Evolutionary conservation across 2,888 invertebrate species (phyloP).

Genomic region (Coremacera marginata): DNA sequence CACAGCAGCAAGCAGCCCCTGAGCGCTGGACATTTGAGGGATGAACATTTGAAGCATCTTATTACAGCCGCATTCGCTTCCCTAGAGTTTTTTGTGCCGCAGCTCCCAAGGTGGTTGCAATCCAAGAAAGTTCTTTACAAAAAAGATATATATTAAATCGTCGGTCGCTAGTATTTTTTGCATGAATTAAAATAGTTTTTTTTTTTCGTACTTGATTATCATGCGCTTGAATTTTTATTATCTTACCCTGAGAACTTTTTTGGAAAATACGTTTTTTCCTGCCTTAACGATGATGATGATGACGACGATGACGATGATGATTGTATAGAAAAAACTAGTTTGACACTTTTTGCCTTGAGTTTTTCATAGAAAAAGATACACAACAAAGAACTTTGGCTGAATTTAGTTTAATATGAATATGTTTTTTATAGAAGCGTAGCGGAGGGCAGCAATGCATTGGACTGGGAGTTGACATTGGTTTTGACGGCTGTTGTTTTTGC

Average conservation of each 20-base stretch:
- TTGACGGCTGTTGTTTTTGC: slow-evolving; percentile 46
- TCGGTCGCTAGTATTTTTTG: slow-evolving; percentile 55
- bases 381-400: not conserved
- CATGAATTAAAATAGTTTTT: slow-evolving; percentile 56
- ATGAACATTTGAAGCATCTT: slow-evolving; percentile 46
- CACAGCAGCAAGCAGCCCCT: slow-evolving; percentile 51
- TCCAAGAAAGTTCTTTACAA: slow-evolving; percentile 23
- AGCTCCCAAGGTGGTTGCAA: slow-evolving; percentile 15
- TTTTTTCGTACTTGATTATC: slow-evolving; percentile 59
- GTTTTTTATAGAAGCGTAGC: not conserved
- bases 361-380: not conserved
- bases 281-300: not conserved
- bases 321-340: slow-evolving; percentile 27
- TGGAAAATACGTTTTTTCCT: slow-evolving; percentile 32
- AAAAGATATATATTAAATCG: slow-evolving; percentile 57
- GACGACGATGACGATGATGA: not conserved
- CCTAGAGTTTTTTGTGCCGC: not conserved
- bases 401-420: slow-evolving; percentile 16
- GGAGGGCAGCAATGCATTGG: not conserved
- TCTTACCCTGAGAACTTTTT: slow-evolving; percentile 69
- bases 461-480: not conserved
- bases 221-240: slow-evolving; percentile 66
- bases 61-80: slow-evolving; percentile 35
- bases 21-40: slow-evolving; percentile 26
- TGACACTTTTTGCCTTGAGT: slow-evolving; percentile 9